Evolutionary conservation across 2,113 vertebrate species (phyloP).

Genomic region (Phrynosoma blainvillii): DNA sequence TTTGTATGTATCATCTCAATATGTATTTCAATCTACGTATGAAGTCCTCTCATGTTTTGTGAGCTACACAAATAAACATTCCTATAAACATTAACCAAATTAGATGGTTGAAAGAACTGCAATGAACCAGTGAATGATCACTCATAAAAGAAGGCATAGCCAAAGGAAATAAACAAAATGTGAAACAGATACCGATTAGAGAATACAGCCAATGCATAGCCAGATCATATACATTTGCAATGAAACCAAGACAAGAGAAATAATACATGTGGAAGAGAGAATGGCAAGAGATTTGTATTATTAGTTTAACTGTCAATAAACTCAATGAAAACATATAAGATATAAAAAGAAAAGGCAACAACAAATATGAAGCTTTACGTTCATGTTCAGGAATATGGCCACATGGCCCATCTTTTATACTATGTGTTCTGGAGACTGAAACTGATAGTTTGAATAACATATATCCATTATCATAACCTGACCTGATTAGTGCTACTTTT

Average conservation of each 20-base stretch:
- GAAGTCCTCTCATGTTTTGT: neutral
- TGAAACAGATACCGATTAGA: neutral
- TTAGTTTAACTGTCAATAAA: neutral
- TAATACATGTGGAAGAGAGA: neutral
- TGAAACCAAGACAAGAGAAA: neutral
- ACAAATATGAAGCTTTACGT: neutral
- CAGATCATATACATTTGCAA: neutral
- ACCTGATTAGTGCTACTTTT: neutral
- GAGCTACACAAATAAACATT: neutral
- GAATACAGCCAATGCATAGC: neutral
- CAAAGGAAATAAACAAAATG: neutral
- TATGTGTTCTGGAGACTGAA: neutral
- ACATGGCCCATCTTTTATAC: neutral
- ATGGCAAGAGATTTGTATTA: neutral
- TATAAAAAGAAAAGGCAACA: neutral
- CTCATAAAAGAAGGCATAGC: neutral
- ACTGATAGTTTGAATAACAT: neutral
- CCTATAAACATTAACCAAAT: neutral
- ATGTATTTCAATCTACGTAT: neutral
- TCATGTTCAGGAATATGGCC: neutral
- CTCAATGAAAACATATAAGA: neutral
- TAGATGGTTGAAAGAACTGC: neutral
- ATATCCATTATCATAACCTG: neutral
- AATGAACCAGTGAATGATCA: neutral
- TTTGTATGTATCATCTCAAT: neutral